Percentiles rank a stretch among this genome's conserved stretches.
These are phyloP conservation scores for Sternotherus odoratus DNA, from an alignment of 2,797 vertebrate genomes.

Conservation along the genomic window DNA sequence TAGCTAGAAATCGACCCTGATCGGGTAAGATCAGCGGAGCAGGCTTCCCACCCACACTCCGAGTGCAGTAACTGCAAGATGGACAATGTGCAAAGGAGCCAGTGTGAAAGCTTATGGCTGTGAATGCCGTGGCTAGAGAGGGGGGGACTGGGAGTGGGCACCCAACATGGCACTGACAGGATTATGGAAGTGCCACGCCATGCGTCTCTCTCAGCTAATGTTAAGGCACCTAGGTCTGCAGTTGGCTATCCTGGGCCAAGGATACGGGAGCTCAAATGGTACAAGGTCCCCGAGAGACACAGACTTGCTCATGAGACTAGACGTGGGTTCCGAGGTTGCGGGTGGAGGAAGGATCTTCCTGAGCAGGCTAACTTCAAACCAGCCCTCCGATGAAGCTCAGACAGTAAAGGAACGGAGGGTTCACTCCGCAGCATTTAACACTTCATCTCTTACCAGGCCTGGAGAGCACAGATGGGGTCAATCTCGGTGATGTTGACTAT, in stretches of 20 bases:
- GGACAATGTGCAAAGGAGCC: neutral
- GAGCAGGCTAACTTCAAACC: neutral
- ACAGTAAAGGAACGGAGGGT: neutral
- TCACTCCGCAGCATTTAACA: neutral
- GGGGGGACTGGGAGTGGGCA: fast-evolving
- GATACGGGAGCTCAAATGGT: neutral
- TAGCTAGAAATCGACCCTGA: neutral
- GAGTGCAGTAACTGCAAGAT: fast-evolving
- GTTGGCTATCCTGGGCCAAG: neutral
- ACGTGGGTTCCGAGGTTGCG: neutral
- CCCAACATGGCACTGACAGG: neutral
- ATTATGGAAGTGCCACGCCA: neutral
- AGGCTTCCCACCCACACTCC: neutral
- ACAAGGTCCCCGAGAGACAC: neutral
- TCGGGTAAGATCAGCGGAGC: neutral
- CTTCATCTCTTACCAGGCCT: slow-evolving; percentile 90
- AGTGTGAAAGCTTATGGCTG: neutral
- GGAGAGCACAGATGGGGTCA: slow-evolving; percentile 98
- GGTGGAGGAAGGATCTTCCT: neutral
- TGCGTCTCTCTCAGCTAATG: neutral
- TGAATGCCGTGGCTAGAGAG: neutral
- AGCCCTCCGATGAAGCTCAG: neutral
- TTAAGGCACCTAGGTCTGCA: neutral
- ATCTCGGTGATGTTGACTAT: slow-evolving; percentile 98
- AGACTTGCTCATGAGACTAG: neutral